These are phyloP conservation scores for Ictidomys tridecemlineatus DNA, from an alignment of 2,113 vertebrate genomes.

Conservation along the genomic window DNA sequence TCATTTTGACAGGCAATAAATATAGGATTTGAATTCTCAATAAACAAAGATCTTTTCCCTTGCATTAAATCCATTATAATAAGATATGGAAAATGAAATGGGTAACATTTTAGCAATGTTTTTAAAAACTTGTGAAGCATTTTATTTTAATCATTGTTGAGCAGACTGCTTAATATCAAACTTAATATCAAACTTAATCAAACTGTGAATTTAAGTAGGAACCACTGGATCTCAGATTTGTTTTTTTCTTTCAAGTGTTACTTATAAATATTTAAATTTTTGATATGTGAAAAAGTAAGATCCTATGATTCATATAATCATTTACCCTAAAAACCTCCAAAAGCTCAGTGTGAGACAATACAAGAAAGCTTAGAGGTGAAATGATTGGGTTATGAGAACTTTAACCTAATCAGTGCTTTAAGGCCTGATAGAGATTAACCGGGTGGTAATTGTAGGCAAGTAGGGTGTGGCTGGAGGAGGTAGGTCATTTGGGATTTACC, in stretches of 20 bases:
- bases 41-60: constrained; percentile 19
- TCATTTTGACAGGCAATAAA: constrained; percentile 41
- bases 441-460: too few species aligned
- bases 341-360: too few species aligned
- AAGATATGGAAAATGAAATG: constrained; percentile 57
- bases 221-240: neutral
- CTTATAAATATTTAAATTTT: constrained; percentile 15
- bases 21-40: constrained; percentile 28
- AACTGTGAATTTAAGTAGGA: neutral
- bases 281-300: constrained; percentile 2
- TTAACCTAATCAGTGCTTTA: too few species aligned
- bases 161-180: neutral
- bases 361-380: too few species aligned
- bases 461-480: too few species aligned
- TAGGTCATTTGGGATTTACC: too few species aligned
- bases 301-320: neutral
- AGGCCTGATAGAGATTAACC: too few species aligned
- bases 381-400: too few species aligned
- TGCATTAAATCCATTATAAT: constrained; percentile 45
- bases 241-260: neutral
- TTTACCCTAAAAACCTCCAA: neutral
- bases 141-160: constrained; percentile 44
- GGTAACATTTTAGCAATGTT: constrained; percentile 38
- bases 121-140: neutral
- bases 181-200: neutral